These are phyloP conservation scores for Aplodontia rufa DNA, from an alignment of 2,113 vertebrate genomes.

Conservation along the genomic window DNA sequence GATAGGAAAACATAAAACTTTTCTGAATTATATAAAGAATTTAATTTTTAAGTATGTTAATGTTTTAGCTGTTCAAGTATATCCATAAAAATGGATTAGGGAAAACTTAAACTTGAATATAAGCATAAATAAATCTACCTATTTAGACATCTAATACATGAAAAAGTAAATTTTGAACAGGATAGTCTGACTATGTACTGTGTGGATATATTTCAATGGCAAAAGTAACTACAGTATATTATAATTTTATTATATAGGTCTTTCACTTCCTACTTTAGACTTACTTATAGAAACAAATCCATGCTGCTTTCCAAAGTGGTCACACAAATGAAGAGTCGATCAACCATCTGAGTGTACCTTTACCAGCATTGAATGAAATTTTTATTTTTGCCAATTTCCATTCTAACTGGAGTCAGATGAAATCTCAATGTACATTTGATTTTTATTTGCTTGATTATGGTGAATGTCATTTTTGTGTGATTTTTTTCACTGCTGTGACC, in stretches of 20 bases:
- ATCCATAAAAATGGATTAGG: neutral
- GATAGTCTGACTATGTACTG: neutral
- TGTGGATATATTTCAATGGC: neutral
- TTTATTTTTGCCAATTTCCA: too few species aligned
- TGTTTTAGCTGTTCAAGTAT: neutral
- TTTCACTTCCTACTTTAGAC: too few species aligned
- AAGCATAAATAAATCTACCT: neutral
- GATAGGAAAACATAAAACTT: neutral
- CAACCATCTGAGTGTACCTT: too few species aligned
- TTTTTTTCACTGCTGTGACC: too few species aligned
- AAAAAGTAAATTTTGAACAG: neutral
- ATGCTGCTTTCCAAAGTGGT: too few species aligned
- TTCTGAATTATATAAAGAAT: neutral
- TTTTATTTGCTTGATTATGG: neutral
- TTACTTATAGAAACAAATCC: too few species aligned
- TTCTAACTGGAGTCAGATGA: too few species aligned
- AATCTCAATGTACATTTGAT: neutral
- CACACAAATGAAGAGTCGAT: too few species aligned
- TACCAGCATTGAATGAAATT: too few species aligned
- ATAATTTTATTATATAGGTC: too few species aligned
- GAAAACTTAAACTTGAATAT: neutral
- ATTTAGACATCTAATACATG: neutral
- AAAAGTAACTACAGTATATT: neutral
- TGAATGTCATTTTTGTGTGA: neutral
- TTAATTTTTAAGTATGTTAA: neutral